Evolutionary conservation across 2,113 vertebrate species (phyloP).

Genomic region (Malurus cyaneus): DNA sequence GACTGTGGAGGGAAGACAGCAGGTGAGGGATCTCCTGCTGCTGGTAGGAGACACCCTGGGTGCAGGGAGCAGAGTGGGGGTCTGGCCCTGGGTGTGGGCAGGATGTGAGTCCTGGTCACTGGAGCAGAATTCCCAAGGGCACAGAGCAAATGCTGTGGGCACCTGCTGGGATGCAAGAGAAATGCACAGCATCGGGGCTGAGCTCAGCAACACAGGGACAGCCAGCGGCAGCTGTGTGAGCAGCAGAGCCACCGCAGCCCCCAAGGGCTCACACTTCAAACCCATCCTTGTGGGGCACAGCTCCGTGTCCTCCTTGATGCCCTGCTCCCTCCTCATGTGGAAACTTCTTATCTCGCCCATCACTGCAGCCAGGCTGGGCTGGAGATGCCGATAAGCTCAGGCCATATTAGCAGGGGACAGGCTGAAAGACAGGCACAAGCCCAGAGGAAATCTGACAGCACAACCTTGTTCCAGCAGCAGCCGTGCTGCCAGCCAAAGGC

Average conservation of each 20-base stretch:
- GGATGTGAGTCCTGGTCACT: rapidly evolving
- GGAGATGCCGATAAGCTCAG: neutral
- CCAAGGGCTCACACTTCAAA: neutral
- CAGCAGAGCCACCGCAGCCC: neutral
- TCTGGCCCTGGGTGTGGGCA: neutral
- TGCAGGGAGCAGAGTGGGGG: neutral
- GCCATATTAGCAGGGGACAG: neutral
- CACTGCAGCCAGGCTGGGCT: neutral
- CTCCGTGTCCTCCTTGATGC: rapidly evolving
- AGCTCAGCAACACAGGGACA: neutral
- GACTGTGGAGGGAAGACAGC: neutral
- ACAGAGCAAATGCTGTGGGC: neutral
- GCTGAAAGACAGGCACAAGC: neutral
- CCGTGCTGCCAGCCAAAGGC: neutral
- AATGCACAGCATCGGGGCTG: neutral
- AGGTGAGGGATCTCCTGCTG: neutral
- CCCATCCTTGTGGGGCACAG: neutral
- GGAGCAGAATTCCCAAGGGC: neutral
- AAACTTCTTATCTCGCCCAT: neutral
- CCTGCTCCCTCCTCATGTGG: neutral
- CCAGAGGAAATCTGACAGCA: neutral
- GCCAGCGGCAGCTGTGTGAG: neutral
- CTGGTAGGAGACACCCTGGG: rapidly evolving
- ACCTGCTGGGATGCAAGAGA: neutral
- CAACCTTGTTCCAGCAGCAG: neutral